These are phyloP conservation scores for Cottoperca gobio DNA, from an alignment of 2,797 vertebrate species.

Conservation along the genomic window DNA sequence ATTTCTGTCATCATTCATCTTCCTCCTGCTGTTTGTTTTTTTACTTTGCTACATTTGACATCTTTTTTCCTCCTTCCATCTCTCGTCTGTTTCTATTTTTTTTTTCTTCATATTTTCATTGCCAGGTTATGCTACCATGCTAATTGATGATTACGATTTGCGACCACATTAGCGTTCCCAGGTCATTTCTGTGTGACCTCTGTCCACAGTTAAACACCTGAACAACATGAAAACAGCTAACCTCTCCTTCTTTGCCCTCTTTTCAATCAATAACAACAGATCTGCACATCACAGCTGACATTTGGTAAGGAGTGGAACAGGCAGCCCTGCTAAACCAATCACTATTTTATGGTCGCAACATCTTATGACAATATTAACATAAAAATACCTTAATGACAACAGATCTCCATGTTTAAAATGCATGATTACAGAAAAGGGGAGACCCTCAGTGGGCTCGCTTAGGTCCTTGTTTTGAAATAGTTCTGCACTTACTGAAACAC, in stretches of 20 bases:
- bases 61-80: background rate
- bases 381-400: background rate
- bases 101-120: background rate
- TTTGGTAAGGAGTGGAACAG: background rate
- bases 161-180: background rate
- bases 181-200: background rate
- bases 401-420: background rate
- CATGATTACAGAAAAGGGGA: background rate
- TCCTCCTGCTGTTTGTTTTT: background rate
- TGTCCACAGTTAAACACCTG: background rate
- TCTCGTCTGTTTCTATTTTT: background rate
- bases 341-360: background rate
- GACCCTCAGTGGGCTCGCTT: background rate
- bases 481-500: background rate
- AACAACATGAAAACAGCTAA: background rate
- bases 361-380: background rate
- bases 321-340: background rate
- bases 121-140: background rate
- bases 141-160: background rate
- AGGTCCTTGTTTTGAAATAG: background rate
- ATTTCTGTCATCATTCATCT: constrained; percentile 17
- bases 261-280: background rate
- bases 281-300: background rate
- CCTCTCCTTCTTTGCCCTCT: background rate
- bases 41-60: background rate